Conservation (phyloP, 2,113 vertebrate species). For the Cercopithecus mona region DNA sequence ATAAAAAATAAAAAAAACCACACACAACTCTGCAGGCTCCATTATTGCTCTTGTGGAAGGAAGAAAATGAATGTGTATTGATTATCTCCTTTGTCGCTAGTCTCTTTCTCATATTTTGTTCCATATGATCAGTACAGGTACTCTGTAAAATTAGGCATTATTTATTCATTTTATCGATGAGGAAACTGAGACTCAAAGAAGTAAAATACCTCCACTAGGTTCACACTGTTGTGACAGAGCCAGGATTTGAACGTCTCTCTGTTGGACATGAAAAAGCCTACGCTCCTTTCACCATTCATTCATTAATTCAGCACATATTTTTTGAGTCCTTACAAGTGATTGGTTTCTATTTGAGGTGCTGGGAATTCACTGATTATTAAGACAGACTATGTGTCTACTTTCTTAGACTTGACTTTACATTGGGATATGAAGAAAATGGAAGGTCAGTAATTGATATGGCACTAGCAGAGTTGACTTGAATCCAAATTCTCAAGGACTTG, state of each 20-base stretch:
- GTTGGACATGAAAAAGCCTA: neutral
- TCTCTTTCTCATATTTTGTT: neutral
- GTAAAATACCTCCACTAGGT: neutral
- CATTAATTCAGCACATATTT: neutral
- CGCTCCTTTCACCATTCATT: neutral
- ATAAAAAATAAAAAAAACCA: too few species aligned
- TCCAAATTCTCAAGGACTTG: neutral
- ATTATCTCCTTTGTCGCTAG: neutral
- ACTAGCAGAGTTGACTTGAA: neutral
- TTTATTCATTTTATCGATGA: conserved; percentile 16
- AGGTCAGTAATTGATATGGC: neutral
- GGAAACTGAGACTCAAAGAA: neutral
- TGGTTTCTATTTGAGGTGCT: neutral
- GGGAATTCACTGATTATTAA: neutral
- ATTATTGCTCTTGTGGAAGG: neutral
- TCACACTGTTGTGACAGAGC: neutral
- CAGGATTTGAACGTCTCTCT: neutral
- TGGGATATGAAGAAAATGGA: neutral
- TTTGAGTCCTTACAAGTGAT: neutral
- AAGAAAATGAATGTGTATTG: neutral
- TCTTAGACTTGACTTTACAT: neutral
- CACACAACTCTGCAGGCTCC: neutral
- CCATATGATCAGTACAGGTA: neutral
- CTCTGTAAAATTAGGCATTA: neutral
- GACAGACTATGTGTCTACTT: neutral